Evolutionary conservation across 2,113 vertebrate species (phyloP).

Genomic region (Opisthocomus hoazin): DNA sequence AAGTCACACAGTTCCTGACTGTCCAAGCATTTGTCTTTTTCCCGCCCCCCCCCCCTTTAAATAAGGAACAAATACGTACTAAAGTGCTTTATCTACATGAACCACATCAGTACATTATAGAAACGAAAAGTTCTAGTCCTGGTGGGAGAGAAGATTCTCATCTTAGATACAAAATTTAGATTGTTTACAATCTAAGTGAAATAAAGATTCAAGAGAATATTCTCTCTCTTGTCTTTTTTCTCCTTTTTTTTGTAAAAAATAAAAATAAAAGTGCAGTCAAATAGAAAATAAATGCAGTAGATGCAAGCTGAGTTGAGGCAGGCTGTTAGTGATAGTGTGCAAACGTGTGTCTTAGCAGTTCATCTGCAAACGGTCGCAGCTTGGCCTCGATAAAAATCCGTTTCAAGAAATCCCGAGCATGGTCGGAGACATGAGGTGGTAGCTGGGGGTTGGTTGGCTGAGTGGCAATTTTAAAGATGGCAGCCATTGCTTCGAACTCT

Average conservation of each 20-base stretch:
- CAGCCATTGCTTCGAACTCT: conserved; percentile 98
- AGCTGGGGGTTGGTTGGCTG: conserved; percentile 96
- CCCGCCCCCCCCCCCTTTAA: conserved; percentile 41
- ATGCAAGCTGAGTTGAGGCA: conserved; percentile 65
- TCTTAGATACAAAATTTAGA: conserved; percentile 76
- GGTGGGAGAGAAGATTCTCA: conserved; percentile 59
- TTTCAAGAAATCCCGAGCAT: conserved; percentile 94
- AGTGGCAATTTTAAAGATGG: conserved; percentile 99
- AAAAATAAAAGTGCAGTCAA: conserved; percentile 80
- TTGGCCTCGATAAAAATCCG: conserved; percentile 96
- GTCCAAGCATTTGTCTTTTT: conserved; percentile 58
- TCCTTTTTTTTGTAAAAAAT: conserved; percentile 58
- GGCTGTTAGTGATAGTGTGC: conserved; percentile 88
- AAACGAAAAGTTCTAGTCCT: conserved; percentile 72
- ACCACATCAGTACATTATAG: conserved; percentile 80
- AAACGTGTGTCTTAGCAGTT: conserved; percentile 94
- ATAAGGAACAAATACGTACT: conserved; percentile 79
- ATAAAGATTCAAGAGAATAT: conserved; percentile 77
- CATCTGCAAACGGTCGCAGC: conserved; percentile 90
- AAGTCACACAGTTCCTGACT: conserved; percentile 67
- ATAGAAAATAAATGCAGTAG: conserved; percentile 73
- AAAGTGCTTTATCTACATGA: conserved; percentile 83
- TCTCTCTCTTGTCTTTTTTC: conserved; percentile 76
- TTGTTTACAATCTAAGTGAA: conserved; percentile 75
- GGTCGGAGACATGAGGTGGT: conserved; percentile 91